These are phyloP conservation scores for Propithecus coquereli DNA, from an alignment of 2,113 vertebrate genomes.

Conservation along the genomic window DNA sequence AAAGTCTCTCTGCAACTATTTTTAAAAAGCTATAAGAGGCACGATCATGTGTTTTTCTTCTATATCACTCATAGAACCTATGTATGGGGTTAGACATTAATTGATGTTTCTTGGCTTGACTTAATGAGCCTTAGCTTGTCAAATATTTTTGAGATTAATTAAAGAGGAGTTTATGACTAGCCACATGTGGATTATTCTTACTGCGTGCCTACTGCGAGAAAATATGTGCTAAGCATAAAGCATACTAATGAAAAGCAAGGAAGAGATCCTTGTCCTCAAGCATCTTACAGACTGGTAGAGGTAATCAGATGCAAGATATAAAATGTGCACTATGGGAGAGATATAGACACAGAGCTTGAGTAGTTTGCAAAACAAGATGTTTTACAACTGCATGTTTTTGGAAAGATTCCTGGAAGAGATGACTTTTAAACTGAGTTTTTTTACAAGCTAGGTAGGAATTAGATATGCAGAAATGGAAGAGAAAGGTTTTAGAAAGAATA, in stretches of 20 bases:
- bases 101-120: not conserved
- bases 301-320: not conserved
- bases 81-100: not conserved
- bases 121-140: not conserved
- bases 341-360: not conserved
- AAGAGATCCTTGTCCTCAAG: not conserved
- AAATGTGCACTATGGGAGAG: not conserved
- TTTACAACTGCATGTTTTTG: not conserved
- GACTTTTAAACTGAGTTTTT: not conserved
- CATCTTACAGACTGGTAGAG: not conserved
- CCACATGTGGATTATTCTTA: not conserved
- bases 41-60: not conserved
- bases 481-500: not conserved
- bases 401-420: not conserved
- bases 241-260: not conserved
- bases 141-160: constrained; percentile 2
- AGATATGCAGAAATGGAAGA: not conserved
- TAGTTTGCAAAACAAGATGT: not conserved
- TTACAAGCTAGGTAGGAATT: not conserved
- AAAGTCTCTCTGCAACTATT: not conserved
- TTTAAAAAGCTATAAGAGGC: not conserved
- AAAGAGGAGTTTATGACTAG: not conserved
- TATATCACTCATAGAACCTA: not conserved
- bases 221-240: not conserved
- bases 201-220: not conserved